Conservation (phyloP, 2,888 invertebrate genomes). For the Troilus luridus region DNA sequence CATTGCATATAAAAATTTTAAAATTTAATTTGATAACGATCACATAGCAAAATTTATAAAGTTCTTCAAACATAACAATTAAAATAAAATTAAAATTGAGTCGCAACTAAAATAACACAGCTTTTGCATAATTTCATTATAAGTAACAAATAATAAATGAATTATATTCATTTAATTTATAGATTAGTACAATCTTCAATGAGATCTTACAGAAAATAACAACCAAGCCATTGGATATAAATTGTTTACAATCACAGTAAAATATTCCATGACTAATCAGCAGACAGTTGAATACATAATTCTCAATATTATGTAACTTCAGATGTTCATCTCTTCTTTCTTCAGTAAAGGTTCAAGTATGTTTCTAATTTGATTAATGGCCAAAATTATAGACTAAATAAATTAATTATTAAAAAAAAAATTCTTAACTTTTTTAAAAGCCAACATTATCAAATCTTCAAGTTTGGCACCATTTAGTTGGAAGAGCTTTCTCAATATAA, state of each 20-base stretch:
- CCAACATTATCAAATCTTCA: neutral
- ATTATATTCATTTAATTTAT: neutral
- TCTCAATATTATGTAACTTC: neutral
- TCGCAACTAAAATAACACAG: neutral
- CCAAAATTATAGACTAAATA: neutral
- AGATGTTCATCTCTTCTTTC: neutral
- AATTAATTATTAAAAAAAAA: neutral
- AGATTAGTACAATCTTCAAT: neutral
- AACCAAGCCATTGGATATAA: neutral
- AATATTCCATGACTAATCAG: neutral
- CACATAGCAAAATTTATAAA: neutral
- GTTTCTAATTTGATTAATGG: neutral
- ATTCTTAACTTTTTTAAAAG: neutral
- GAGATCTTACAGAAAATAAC: neutral
- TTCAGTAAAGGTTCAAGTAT: neutral
- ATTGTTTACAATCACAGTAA: neutral
- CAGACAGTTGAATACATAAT: neutral
- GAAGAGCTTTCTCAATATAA: neutral
- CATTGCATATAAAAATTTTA: neutral
- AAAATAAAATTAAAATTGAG: neutral
- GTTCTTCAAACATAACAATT: slow-evolving; percentile 13
- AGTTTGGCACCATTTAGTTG: neutral
- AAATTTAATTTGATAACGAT: neutral
- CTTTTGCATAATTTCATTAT: neutral
- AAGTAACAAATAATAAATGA: neutral